Evolutionary conservation across 2,797 vertebrate genomes (phyloP).

Genomic region (Malurus leucopterus): DNA sequence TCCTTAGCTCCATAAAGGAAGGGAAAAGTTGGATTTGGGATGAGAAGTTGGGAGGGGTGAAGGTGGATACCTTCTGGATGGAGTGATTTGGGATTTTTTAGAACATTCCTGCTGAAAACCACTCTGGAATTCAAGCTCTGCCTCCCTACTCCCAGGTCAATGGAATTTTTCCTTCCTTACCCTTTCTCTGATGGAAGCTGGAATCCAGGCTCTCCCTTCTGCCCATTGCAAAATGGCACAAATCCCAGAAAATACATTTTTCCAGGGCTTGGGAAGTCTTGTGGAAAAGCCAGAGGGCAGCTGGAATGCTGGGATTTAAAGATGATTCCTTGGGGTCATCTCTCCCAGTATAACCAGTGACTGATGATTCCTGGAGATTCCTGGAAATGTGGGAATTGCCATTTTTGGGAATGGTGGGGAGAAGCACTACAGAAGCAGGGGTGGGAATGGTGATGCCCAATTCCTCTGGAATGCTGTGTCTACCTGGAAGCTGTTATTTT

Average conservation of each 20-base stretch:
- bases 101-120: not conserved
- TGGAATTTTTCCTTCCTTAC: not conserved
- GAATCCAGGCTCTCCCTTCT: slow-evolving; percentile 14
- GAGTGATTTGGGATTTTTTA: not conserved
- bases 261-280: slow-evolving; percentile 17
- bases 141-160: not conserved
- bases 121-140: not conserved
- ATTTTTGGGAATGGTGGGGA: not conserved
- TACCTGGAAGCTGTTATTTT: not conserved
- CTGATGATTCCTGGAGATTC: not conserved
- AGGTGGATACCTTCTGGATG: rapidly evolving
- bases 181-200: not conserved
- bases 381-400: not conserved
- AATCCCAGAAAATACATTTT: slow-evolving; percentile 61
- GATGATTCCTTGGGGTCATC: not conserved
- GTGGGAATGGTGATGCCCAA: rapidly evolving
- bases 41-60: not conserved
- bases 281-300: slow-evolving; percentile 34
- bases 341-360: not conserved
- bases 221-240: slow-evolving; percentile 26
- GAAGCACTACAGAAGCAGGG: not conserved
- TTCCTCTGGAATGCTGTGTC: not conserved
- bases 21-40: not conserved
- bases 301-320: not conserved
- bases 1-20: not conserved